Conservation (phyloP, 2,113 vertebrate species). For the Thymallus thymallus region DNA sequence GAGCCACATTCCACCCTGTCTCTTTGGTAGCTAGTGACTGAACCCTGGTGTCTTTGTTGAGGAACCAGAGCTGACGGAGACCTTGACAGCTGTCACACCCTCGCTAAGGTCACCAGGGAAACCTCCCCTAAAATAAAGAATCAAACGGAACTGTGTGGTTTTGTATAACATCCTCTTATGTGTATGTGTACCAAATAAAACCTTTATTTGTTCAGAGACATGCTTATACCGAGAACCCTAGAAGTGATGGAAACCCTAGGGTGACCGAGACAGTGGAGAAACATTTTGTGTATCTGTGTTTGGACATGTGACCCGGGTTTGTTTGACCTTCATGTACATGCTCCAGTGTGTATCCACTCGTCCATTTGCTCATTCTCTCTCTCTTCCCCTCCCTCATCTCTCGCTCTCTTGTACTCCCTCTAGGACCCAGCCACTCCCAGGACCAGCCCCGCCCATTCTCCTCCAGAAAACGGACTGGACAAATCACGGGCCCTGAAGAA, state of each 20-base stretch:
- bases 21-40: conserved; percentile 17
- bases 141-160: no score
- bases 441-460: conserved; percentile 89
- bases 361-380: conserved; percentile 2
- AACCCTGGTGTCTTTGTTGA: conserved; percentile 43
- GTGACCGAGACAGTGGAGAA: background rate
- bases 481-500: conserved; percentile 89
- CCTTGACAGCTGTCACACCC: conserved; percentile 36
- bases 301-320: conserved; percentile 65
- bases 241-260: conserved; percentile 46
- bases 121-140: no score
- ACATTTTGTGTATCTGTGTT: conserved; percentile 60
- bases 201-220: background rate
- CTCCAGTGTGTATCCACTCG: no score
- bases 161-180: conserved; percentile 46
- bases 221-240: conserved; percentile 51
- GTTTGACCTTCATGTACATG: conserved; percentile 69
- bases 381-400: conserved; percentile 30
- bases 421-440: conserved; percentile 91
- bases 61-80: background rate
- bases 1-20: conserved; percentile 43
- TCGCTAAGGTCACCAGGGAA: conserved; percentile 49
- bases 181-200: conserved; percentile 6
- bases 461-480: conserved; percentile 92
- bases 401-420: conserved; percentile 26